Base-by-base conservation (phyloP, 2,888 invertebrate genomes). In the Ditula angustiorana region DNA sequence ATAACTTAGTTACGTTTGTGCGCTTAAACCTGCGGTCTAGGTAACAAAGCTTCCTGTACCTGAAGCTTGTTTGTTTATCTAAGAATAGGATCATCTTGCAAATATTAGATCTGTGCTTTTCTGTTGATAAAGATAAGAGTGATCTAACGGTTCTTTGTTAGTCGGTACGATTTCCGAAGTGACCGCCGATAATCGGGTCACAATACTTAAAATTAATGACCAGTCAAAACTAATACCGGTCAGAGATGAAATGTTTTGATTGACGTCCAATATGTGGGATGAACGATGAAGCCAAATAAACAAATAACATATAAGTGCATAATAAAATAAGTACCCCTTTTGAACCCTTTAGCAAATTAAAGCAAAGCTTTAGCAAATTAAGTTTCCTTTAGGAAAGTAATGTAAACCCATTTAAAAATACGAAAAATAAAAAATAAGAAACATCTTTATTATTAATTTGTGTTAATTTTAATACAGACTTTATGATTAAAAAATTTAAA, bases 121-220 rank as follows among this genome's bases (percentile, higher is more conserved):
- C 67, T 67, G 70, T 78, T 78, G 81, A 81, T 85, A 82, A 77
- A 83, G 81, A 86, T 85, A 85, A 81, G 73, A 76, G 68, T 68
- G 61, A 50, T 71, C 69, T 82, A 85, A 84, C 85, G 85, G 83
- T 72, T 71, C 65, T 76, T 67, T 76, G 80, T 72, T 37, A 41
- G 26, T 5, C n/a, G n/a, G n/a, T n/a, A 82, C 81, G 86, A 85
- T 81, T 80, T 78, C 73, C 69, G 69, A 72, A 75, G 74, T 74
- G 77, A 71, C 75, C 69, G 71, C 62, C 57, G 63, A 66, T 61
- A 59, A 50, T 65, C 58, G 35, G 71, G 66, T 67, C 62, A 67
- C 67, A 68, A 56, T 55, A 61, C 58, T 66, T 66, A 68, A 66
- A 67, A 69, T 69, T 52, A 68, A 62, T 58, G 57, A 52, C 52